Evolutionary conservation across 1,140 invertebrate species (phyloP), one percentile per base, ranked within the genome.

Genomic region (Macrotrachela quadricornifera): DNA sequence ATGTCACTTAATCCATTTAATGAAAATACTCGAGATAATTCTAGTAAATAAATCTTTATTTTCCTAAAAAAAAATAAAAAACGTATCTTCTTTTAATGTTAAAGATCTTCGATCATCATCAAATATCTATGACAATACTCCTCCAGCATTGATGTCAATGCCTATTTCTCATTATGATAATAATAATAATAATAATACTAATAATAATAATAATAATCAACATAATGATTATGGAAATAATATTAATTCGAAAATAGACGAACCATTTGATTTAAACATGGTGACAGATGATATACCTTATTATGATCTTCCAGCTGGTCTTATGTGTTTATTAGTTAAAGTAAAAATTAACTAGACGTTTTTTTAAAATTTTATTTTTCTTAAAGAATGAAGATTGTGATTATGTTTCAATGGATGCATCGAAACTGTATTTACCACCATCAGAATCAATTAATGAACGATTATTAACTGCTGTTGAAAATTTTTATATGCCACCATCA

Each of bases 281-380:
- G 21, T 30, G 2, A 30, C 21, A 30, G 8, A 30, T 30, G 47
- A 49, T n/a, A 80, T 87, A 57, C 87, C 88, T 47, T 96, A 95
- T 66, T 95, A 82, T 67, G 90, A 96, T 64, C 72, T 95, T 50
- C 91, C 91, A 14, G 88, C 88, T 57, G 88, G 86, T 49, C 71
- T 95, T 1, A 92, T 94, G 80, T 85, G 87, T 38, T 84, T 86
- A 12, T 71, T 92, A 10, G 83, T 95, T 51, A 85, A 84, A 75
- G 79, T 82, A 69, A 60, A 55, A 40, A 14, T 12, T 49, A 18
- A 4, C 9, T 12, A 8, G 2, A 6, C 1, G n/a, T 51, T 30
- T 6, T 42, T 21, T 15, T 30, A 54, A 53, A 12, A 52, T 47
- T 21, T 51, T 56, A 50, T 51, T 18, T 50, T 59, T 57, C 49